These are phyloP conservation scores for Drosophila repleta DNA, from an alignment of 1,140 invertebrate genomes.

Conservation along the genomic window DNA sequence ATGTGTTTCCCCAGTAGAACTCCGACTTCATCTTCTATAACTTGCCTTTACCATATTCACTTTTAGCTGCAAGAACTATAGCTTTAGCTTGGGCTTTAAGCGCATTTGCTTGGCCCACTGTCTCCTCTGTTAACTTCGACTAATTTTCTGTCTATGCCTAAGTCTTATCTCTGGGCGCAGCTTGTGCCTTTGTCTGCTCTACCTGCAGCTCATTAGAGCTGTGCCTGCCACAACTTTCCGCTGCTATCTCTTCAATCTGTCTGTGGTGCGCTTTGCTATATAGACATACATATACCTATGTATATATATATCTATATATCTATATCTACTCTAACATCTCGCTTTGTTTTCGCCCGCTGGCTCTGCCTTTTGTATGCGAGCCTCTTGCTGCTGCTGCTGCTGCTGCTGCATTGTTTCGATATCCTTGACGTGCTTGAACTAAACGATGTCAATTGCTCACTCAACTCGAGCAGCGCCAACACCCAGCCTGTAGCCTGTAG, in stretches of 20 bases:
- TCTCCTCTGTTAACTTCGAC: too few species aligned
- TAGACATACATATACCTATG: neutral
- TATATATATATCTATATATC: neutral
- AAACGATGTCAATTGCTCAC: slow-evolving; percentile 74
- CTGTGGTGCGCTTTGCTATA: neutral
- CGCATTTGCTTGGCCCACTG: neutral
- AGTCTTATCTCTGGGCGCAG: neutral
- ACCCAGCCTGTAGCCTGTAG: too few species aligned
- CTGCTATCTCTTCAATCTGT: neutral
- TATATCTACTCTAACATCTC: neutral
- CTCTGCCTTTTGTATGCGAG: slow-evolving; percentile 15
- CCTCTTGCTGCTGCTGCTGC: slow-evolving; percentile 61
- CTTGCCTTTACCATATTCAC: too few species aligned
- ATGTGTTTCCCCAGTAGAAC: too few species aligned
- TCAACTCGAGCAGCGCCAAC: slow-evolving; percentile 51
- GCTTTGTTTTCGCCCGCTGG: neutral
- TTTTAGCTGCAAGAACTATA: too few species aligned
- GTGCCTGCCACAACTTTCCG: neutral
- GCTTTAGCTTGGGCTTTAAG: neutral
- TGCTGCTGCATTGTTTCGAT: slow-evolving; percentile 10
- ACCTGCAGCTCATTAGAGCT: neutral
- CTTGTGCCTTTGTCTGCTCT: neutral
- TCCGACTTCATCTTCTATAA: too few species aligned
- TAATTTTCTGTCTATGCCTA: too few species aligned
- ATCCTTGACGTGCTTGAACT: slow-evolving; percentile 38